Evolutionary conservation across 2,888 invertebrate genomes (phyloP), one percentile per base, ranked within the genome.

Genomic region (Octonoba sinensis): DNA sequence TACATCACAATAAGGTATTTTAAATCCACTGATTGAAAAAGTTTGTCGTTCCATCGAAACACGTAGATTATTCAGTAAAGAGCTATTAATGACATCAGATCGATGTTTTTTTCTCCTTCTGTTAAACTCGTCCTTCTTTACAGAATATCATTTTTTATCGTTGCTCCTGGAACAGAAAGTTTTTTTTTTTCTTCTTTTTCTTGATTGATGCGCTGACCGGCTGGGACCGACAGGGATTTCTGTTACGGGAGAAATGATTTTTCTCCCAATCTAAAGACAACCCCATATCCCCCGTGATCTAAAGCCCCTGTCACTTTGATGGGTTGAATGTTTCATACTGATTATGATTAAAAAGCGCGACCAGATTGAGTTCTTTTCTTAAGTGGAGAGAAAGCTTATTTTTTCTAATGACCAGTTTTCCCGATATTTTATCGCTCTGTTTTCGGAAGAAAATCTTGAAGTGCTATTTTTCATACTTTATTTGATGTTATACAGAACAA

Each of bases 201-300:
- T 56, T 81, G 79, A 81, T 81, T 60, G 79, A 81, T 81, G 73
- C 20, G 69, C 46, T 57, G 62, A 27, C 79, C 79, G 67, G 73
- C 73, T 81, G 79, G 46, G 59, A 36, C 54, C 54, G 51, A 22
- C 44, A 62, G 73, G 49, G 51, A 73, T 69, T 81, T 73, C 56
- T 69, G 73, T 73, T 56, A 60, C 59, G 67, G 70, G 73, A 36
- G 8, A 36, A 36, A 36, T 36, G 36, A 36, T 36, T 36, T 36
- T 36, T 36, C 36, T 36, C 36, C 36, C 36, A 36, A 36, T 36
- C 36, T 36, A 36, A 36, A 36, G 36, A 36, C 36, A 36, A 36
- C 36, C 36, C 36, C 36, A 36, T 36, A 36, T 36, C 36, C 36
- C 36, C 36, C 4, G 6, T 36, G 36, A 36, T 36, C 36, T 36